These are phyloP conservation scores for Contarinia nasturtii DNA, from an alignment of 1,140 invertebrate genomes.

Conservation along the genomic window DNA sequence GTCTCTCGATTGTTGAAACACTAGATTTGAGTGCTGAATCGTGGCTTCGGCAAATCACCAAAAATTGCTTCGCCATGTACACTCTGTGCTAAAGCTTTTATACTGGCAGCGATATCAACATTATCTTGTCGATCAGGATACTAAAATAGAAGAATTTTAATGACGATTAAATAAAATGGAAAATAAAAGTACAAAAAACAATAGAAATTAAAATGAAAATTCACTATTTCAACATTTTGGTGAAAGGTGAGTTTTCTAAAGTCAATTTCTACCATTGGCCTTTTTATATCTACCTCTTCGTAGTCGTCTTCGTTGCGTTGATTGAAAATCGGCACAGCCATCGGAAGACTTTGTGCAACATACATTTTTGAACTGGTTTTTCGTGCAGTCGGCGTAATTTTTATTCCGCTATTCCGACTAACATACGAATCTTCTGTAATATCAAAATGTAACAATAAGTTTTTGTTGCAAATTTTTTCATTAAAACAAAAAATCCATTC, in stretches of 20 bases:
- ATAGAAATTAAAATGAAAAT: too few relatives aligned
- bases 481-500: too few relatives aligned
- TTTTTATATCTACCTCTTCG: background rate
- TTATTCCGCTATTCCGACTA: background rate
- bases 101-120: constrained; percentile 65
- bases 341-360: background rate
- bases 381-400: background rate
- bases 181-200: too few relatives aligned
- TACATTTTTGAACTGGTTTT: background rate
- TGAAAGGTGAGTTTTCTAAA: too few relatives aligned
- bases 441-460: too few relatives aligned
- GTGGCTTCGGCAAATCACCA: constrained; percentile 60
- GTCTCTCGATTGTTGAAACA: background rate
- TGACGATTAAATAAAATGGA: too few relatives aligned
- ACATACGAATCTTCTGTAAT: too few relatives aligned
- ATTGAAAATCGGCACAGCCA: background rate
- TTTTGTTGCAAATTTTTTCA: too few relatives aligned
- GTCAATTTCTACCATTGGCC: background rate
- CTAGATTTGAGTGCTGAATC: constrained; percentile 63
- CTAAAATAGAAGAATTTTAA: background rate
- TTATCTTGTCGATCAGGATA: background rate
- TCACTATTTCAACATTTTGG: too few relatives aligned
- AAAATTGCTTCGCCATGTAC: constrained; percentile 68
- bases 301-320: background rate
- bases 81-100: constrained; percentile 67